Conservation (phyloP, 2,797 vertebrate species). For the Silurus lanzhouensis region DNA sequence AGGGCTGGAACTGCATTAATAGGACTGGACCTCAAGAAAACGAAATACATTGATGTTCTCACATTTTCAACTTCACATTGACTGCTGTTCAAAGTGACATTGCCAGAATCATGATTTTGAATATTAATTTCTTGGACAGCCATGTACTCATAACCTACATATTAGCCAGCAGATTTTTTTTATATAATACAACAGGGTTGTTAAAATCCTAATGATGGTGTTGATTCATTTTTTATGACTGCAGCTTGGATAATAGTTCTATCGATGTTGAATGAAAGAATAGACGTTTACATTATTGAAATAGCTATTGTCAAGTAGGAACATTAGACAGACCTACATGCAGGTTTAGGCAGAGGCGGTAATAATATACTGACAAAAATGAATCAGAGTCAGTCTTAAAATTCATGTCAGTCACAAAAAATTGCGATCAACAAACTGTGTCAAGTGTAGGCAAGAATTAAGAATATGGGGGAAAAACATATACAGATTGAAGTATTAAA, state of each 20-base stretch:
- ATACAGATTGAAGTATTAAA: no score
- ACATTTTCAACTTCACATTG: conserved; percentile 32
- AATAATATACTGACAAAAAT: no score
- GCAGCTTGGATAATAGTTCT: not conserved
- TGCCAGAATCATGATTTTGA: conserved; percentile 30
- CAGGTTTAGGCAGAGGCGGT: no score
- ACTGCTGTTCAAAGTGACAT: conserved; percentile 40
- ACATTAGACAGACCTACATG: no score
- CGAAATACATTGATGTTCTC: conserved; percentile 26
- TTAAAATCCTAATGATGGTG: not conserved
- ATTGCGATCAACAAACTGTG: no score
- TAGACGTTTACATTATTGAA: not conserved
- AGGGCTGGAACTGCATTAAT: conserved; percentile 46
- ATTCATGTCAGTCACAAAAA: no score
- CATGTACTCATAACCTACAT: not conserved
- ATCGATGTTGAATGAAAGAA: not conserved
- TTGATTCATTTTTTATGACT: not conserved
- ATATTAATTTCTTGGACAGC: conserved; percentile 14
- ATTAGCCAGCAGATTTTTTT: not conserved
- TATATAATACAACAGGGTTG: no score
- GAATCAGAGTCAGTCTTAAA: no score
- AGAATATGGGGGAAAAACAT: no score
- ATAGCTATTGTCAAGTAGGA: no score
- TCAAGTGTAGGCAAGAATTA: no score
- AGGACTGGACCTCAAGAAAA: conserved; percentile 34